These are phyloP conservation scores for Heliconius aoede DNA, from an alignment of 2,888 invertebrate genomes.

Conservation along the genomic window DNA sequence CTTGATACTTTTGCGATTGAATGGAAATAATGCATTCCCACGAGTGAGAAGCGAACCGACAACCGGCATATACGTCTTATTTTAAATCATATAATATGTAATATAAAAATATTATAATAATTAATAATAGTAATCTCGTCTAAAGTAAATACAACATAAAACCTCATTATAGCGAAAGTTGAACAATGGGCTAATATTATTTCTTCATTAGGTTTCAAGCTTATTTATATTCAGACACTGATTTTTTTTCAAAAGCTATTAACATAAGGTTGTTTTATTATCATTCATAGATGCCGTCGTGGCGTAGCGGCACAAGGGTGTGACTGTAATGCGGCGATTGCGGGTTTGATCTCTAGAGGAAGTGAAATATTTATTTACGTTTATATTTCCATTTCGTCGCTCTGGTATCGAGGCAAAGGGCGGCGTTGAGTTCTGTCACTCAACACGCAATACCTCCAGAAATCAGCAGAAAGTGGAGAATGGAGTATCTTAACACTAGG, in stretches of 20 bases:
- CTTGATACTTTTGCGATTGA: background rate
- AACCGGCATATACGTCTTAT: background rate
- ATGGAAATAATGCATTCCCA: background rate
- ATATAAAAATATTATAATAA: slow-evolving; percentile 5
- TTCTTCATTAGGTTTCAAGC: slow-evolving; percentile 12
- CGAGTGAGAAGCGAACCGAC: background rate
- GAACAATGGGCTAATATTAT: slow-evolving; percentile 39
- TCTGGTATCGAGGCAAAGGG: too few relatives aligned
- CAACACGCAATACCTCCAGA: too few relatives aligned
- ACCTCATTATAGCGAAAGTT: slow-evolving; percentile 41
- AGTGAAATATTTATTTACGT: too few relatives aligned
- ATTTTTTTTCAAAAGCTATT: background rate
- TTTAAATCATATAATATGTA: background rate
- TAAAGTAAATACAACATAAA: slow-evolving; percentile 35
- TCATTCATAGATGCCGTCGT: too few relatives aligned
- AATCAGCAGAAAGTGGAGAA: too few relatives aligned
- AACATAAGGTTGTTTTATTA: background rate
- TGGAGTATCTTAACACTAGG: too few relatives aligned
- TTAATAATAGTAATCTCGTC: slow-evolving; percentile 14
- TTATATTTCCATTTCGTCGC: too few relatives aligned
- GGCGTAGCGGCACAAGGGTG: too few relatives aligned
- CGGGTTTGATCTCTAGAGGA: too few relatives aligned
- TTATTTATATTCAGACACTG: slow-evolving; percentile 12
- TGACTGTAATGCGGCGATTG: too few relatives aligned
- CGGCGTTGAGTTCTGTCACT: too few relatives aligned